Base-by-base conservation (phyloP, 1,140 invertebrate genomes). In the Drosophila punjabiensis region DNA sequence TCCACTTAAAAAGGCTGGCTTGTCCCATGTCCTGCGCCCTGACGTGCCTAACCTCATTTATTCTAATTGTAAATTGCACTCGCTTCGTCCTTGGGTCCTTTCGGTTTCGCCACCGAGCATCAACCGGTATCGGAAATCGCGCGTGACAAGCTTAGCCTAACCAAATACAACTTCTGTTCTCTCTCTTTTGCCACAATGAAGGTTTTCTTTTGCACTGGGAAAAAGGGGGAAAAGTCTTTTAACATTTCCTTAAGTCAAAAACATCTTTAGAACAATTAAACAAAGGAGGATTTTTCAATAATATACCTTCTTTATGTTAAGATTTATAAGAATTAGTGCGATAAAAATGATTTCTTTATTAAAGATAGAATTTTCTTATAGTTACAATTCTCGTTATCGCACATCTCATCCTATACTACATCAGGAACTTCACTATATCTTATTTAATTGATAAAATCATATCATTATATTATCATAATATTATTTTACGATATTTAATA, bases 111-210 rank as follows among this genome's bases (percentile, higher is more conserved):
- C 50, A 35, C 47, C 56, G 47, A 48, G 20, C 48, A 61, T 64
- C 47, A 59, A 63, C 48, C 61, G 76, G 78, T 83, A 81, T 83
- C 81, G 84, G 78, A 88, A 88, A 89, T 89, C 74, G 84, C 85
- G 73, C 81, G 59, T 84, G 85, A 71, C 73, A 77, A 67, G 83
- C 83, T 86, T 65, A 67, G 47, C 55, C 58, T 71, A 39, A 64
- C 39, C 47, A 39, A 71, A 68, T 55, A 50, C 52, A 53, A 53
- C 5, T 45, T 11, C 55, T n/a, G 55, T 16, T 39, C 14, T 33
- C 20, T 24, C 14, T 56, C 5, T 7, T 2, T 7, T 2, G 55
- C 20, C 2, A 39, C n/a, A 59, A 24, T 20, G 4, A 43, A 11
- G 30, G 24, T 10, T 28, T 30, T 18, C 10, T 32, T n/a, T 0